Conservation (phyloP, 2,113 vertebrate genomes). For the Cinclus cinclus region DNA sequence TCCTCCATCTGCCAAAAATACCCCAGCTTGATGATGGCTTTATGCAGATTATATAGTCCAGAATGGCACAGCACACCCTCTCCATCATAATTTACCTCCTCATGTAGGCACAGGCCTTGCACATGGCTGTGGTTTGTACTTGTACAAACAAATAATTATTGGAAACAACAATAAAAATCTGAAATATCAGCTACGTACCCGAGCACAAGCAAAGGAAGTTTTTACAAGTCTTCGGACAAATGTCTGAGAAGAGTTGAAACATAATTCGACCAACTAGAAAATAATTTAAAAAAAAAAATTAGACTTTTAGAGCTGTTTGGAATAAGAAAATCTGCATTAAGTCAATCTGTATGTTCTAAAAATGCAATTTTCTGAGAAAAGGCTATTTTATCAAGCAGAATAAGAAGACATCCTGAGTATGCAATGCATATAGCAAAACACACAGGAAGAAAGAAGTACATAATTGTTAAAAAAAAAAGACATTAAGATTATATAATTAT, state of each 20-base stretch:
- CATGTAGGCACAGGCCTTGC: neutral
- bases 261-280: slow-evolving; percentile 93
- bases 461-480: neutral
- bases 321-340: neutral
- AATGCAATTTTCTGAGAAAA: neutral
- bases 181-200: slow-evolving; percentile 74
- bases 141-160: neutral
- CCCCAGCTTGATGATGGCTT: neutral
- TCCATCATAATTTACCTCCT: neutral
- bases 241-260: slow-evolving; percentile 96
- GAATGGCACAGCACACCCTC: neutral
- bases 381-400: neutral
- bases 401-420: neutral
- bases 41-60: neutral
- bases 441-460: neutral
- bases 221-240: slow-evolving; percentile 98
- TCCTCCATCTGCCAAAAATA: neutral
- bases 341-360: neutral
- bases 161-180: neutral
- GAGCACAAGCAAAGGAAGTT: slow-evolving; percentile 98
- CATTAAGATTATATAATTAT: neutral
- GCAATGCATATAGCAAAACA: neutral
- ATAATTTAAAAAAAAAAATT: neutral
- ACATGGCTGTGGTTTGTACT: neutral
- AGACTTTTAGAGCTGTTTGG: neutral